phyloP scores from a whole-genome alignment of 2,888 invertebrate genomes.

The Gymnoscelis rufifasciata region DNA sequence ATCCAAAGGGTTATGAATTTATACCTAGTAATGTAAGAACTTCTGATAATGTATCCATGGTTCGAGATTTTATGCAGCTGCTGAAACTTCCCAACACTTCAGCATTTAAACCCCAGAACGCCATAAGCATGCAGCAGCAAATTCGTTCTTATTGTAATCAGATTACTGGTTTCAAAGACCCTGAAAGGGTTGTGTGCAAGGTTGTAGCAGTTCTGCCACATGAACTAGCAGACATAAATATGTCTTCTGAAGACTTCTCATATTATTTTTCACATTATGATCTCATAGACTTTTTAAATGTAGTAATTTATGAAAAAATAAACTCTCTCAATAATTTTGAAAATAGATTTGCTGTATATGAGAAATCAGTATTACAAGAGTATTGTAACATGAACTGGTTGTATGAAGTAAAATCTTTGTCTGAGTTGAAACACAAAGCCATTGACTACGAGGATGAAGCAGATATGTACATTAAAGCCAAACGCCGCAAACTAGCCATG shows the following conservation, averaged over 20 bases:
- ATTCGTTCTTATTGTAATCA: slow-evolving; percentile 72
- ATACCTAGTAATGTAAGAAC: slow-evolving; percentile 81
- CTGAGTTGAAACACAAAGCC: slow-evolving; percentile 59
- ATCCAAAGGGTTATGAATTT: slow-evolving; percentile 83
- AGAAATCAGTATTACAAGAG: slow-evolving; percentile 70
- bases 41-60: slow-evolving; percentile 62
- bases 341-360: slow-evolving; percentile 77
- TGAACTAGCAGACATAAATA: slow-evolving; percentile 56
- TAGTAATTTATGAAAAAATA: slow-evolving; percentile 77
- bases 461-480: slow-evolving; percentile 55
- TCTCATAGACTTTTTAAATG: slow-evolving; percentile 76
- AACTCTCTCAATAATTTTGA: slow-evolving; percentile 64
- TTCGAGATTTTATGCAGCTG: slow-evolving; percentile 74
- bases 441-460: slow-evolving; percentile 58
- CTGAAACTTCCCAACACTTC: slow-evolving; percentile 77
- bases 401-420: slow-evolving; percentile 59
- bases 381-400: slow-evolving; percentile 80
- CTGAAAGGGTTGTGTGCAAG: slow-evolving; percentile 70
- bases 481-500: slow-evolving; percentile 63
- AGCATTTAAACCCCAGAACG: slow-evolving; percentile 63
- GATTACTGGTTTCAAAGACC: slow-evolving; percentile 69
- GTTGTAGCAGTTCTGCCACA: slow-evolving; percentile 64
- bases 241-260: slow-evolving; percentile 55
- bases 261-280: slow-evolving; percentile 62
- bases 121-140: slow-evolving; percentile 62